These are phyloP conservation scores for Eira barbara DNA, from an alignment of 2,113 vertebrate species.

Conservation along the genomic window DNA sequence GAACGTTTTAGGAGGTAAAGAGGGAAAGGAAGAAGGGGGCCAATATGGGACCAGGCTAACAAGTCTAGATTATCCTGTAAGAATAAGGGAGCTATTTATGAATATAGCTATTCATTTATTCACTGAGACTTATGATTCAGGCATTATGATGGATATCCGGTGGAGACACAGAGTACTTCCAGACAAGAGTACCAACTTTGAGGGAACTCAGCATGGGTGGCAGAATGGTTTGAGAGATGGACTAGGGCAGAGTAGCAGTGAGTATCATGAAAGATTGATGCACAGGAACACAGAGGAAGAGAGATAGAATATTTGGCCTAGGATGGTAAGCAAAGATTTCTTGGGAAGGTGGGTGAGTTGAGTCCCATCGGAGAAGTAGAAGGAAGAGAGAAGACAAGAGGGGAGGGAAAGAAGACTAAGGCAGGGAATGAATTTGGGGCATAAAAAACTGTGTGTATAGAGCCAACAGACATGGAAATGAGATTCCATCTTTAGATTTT, in stretches of 20 bases:
- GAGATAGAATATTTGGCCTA: not conserved
- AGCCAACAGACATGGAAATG: not conserved
- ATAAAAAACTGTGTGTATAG: not conserved
- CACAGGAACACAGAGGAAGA: not conserved
- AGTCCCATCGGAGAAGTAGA: not conserved
- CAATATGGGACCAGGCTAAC: not conserved
- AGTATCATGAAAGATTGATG: not conserved
- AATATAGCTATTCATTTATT: not conserved
- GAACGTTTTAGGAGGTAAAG: not conserved
- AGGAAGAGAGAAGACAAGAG: not conserved
- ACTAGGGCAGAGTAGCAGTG: not conserved
- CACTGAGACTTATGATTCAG: not conserved
- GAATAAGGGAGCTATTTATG: not conserved
- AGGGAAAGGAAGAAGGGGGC: not conserved
- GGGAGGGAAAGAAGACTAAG: not conserved
- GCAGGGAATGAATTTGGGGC: not conserved
- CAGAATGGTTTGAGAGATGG: not conserved
- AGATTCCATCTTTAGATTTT: not conserved
- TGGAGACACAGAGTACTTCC: not conserved
- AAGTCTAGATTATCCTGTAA: not conserved
- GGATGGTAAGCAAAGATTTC: not conserved
- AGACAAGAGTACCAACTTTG: not conserved
- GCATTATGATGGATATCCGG: not conserved
- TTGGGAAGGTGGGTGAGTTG: not conserved
- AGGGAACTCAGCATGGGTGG: not conserved